Conservation (phyloP, 2,113 vertebrate species). For the Monarcha castaneiventris region DNA sequence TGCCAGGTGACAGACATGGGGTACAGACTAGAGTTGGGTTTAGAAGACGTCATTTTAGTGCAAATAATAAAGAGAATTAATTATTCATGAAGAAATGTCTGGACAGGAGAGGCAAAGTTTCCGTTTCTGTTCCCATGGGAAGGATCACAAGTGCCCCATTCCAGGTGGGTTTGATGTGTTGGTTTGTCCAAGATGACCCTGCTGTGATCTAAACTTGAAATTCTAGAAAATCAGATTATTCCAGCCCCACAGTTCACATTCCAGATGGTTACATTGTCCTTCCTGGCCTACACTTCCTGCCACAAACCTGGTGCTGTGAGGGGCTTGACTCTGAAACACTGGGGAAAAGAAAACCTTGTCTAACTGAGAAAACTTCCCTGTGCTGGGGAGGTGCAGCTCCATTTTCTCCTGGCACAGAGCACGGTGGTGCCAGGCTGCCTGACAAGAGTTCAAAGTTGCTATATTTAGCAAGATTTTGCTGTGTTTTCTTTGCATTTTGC, state of each 20-base stretch:
- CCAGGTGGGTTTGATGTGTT: neutral
- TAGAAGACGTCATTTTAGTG: neutral
- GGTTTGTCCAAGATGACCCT: neutral
- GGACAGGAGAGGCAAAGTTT: neutral
- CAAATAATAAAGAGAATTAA: neutral
- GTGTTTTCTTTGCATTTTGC: neutral
- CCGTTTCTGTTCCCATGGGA: neutral
- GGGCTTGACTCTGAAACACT: neutral
- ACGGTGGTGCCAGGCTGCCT: neutral
- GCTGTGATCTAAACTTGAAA: neutral
- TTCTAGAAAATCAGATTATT: neutral
- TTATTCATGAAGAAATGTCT: neutral
- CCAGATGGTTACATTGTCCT: neutral
- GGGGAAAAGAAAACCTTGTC: neutral
- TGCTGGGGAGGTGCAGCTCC: neutral
- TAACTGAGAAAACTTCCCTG: neutral
- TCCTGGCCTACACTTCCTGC: neutral
- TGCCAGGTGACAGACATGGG: neutral
- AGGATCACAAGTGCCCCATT: rapidly evolving
- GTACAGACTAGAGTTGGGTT: neutral
- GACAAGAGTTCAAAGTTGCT: neutral
- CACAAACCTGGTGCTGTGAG: rapidly evolving
- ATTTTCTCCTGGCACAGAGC: neutral
- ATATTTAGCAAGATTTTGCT: neutral
- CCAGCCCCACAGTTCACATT: neutral